Evolutionary conservation across 2,888 invertebrate genomes (phyloP).

Genomic region (Nysson spinosus): DNA sequence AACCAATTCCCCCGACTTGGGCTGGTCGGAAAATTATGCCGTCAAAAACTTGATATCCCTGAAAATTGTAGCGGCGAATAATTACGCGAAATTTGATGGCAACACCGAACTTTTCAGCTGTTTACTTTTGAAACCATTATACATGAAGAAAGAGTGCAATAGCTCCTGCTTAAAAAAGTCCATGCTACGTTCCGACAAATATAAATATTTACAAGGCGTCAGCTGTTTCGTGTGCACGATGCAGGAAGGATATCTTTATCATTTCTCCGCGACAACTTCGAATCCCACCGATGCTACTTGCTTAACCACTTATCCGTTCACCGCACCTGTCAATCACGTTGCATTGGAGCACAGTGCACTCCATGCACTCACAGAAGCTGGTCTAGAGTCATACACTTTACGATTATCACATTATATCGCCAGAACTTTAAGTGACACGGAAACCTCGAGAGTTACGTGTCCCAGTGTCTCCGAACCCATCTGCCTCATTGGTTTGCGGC

Average conservation of each 20-base stretch:
- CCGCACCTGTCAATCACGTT: slow-evolving; percentile 83
- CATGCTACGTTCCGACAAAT: slow-evolving; percentile 79
- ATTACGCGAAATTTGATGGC: slow-evolving; percentile 74
- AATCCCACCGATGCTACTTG: slow-evolving; percentile 59
- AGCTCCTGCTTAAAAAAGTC: slow-evolving; percentile 67
- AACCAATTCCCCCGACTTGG: slow-evolving; percentile 73
- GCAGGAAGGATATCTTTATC: slow-evolving; percentile 86
- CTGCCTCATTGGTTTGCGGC: slow-evolving; percentile 83
- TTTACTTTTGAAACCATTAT: slow-evolving; percentile 78
- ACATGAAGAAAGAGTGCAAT: slow-evolving; percentile 68
- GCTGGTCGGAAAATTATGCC: slow-evolving; percentile 77
- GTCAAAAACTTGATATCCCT: slow-evolving; percentile 78
- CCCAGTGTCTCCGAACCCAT: slow-evolving; percentile 81
- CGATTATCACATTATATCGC: slow-evolving; percentile 81
- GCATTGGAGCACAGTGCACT: slow-evolving; percentile 83
- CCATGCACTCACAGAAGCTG: slow-evolving; percentile 87
- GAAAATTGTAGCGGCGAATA: slow-evolving; percentile 76
- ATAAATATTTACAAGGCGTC: slow-evolving; percentile 81
- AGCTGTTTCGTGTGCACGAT: slow-evolving; percentile 82
- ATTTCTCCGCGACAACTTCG: slow-evolving; percentile 78
- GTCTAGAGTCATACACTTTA: slow-evolving; percentile 86
- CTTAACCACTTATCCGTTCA: slow-evolving; percentile 82
- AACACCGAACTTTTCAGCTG: slow-evolving; percentile 79
- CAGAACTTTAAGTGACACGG: slow-evolving; percentile 77
- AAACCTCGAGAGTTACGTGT: slow-evolving; percentile 78